Base-by-base conservation (phyloP, 1,140 invertebrate species). In the Nilaparvata lugens region DNA sequence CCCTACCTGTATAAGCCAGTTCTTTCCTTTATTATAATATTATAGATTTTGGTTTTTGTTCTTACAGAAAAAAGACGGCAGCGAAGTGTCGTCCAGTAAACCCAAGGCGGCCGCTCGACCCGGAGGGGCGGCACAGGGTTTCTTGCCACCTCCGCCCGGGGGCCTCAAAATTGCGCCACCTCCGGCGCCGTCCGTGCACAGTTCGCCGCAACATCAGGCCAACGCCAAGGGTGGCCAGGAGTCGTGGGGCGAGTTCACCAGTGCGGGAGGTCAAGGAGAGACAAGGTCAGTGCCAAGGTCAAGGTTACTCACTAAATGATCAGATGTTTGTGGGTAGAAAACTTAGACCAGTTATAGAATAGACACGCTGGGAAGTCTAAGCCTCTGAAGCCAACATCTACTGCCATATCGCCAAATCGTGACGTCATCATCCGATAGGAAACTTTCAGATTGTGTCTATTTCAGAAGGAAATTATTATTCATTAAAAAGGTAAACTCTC, bases 71-170 rank as follows among this genome's bases (percentile, higher is more conserved):
- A 95, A 92, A 79, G 89, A 93, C 76, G 88, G 88, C 7, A 84
- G 82, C 65, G 88, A 91, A 67, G 79, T 77, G 55, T 67, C 76
- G 68, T 74, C 79, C 72, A 76, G 83, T 65, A 82, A 83, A 70
- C 75, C 83, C 70, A 76, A 82, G 69, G 69, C 78, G 63, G 69
- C 70, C 57, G 75, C 83, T 70, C 76, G 83, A 69, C 69, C 78
- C 63, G 70, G 70, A 58, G 70, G 69, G 18, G 70, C 74, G 43
- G 83, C 83, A 21, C n/a, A n/a, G 7, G 78, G 84, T 31, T 79
- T 91, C 57, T 78, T 93, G 28, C 91, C 92, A 59, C 93, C 93
- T 45, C 92, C 92, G 28, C 90, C 92, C 25, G 87, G 89, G 19
- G 86, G 81, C 48, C 72, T 82, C 2, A 85, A 83, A 71, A 77